These are phyloP conservation scores for Peucedramus taeniatus DNA, from an alignment of 2,113 vertebrate species.

Conservation along the genomic window DNA sequence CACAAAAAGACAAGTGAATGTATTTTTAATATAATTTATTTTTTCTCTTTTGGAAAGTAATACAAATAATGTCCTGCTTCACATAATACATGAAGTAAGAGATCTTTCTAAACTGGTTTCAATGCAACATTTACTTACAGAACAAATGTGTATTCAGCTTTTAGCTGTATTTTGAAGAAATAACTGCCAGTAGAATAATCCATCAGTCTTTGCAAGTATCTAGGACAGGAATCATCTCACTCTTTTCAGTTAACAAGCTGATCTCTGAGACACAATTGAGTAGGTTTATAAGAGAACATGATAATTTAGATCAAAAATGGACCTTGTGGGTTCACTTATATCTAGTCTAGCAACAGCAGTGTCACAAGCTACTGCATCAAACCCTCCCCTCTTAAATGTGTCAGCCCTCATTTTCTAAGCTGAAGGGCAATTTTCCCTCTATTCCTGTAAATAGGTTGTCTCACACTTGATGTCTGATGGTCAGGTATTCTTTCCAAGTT, in stretches of 20 bases:
- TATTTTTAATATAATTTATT: neutral
- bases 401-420: neutral
- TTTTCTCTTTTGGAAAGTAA: neutral
- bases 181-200: neutral
- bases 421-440: neutral
- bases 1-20: neutral
- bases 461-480: neutral
- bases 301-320: neutral
- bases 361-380: neutral
- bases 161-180: neutral
- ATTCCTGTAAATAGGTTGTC: neutral
- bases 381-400: neutral
- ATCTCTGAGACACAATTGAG: neutral
- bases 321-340: neutral
- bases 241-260: neutral
- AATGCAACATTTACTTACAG: neutral
- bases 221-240: neutral
- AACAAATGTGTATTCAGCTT: neutral
- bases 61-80: neutral
- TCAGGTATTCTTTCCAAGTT: neutral
- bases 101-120: neutral
- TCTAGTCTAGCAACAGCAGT: neutral
- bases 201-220: neutral
- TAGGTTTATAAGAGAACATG: neutral
- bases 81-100: neutral